A percentile compares a stretch with the other conserved stretches of the same genome.
These are phyloP conservation scores for Lepilemur septentrionalis DNA, from an alignment of 2,797 vertebrate species.

Conservation along the genomic window DNA sequence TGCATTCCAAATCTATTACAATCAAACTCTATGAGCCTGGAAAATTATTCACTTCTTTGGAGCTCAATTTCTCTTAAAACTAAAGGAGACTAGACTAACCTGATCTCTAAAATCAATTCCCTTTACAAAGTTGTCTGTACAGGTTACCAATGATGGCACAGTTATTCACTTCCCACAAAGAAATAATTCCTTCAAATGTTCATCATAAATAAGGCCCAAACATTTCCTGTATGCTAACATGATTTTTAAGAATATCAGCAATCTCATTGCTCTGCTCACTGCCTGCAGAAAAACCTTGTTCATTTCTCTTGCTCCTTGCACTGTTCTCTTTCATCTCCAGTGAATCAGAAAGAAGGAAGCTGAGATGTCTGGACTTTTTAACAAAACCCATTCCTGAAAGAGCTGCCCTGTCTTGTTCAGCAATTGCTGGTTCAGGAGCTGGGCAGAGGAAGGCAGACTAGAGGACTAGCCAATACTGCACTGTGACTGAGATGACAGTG, in stretches of 20 bases:
- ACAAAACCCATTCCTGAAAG: not conserved
- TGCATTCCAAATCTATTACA: not conserved
- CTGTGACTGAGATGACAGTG: not conserved
- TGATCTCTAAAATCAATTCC: not conserved
- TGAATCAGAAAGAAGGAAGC: not conserved
- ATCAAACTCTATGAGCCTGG: not conserved
- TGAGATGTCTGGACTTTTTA: not conserved
- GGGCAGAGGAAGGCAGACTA: not conserved
- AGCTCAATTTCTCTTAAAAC: conserved; percentile 2
- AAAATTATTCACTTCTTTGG: not conserved
- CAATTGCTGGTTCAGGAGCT: not conserved
- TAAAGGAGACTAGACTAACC: not conserved
- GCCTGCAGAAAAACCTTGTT: not conserved
- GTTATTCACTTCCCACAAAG: not conserved
- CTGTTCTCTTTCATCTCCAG: not conserved
- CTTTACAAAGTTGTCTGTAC: not conserved
- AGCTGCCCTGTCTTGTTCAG: not conserved
- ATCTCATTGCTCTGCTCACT: not conserved
- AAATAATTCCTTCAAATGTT: not conserved
- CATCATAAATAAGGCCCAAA: not conserved
- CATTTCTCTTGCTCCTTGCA: not conserved
- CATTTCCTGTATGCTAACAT: not conserved
- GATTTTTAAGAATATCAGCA: not conserved
- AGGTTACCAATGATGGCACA: not conserved
- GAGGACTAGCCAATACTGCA: not conserved